Evolutionary conservation across 2,888 invertebrate species (phyloP).

Genomic region (Plebejus melissa): DNA sequence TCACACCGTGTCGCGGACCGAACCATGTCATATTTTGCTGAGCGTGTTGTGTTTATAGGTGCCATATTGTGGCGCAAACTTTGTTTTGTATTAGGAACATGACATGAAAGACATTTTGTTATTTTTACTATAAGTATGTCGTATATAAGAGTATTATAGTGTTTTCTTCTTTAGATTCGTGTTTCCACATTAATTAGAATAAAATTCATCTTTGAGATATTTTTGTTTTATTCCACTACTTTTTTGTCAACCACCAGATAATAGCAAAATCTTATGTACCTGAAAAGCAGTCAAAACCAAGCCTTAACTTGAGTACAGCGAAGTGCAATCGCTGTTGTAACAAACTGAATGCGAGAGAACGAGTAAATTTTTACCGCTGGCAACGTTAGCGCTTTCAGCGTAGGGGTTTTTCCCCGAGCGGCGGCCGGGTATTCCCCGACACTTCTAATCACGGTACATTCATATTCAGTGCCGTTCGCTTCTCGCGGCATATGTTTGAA

Average conservation of each 20-base stretch:
- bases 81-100: constrained; percentile 32
- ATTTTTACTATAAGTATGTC: constrained; percentile 73
- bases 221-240: constrained; percentile 53
- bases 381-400: neutral
- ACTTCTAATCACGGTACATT: neutral
- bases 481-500: neutral
- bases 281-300: neutral
- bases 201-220: constrained; percentile 71
- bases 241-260: neutral
- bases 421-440: neutral
- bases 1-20: constrained; percentile 34
- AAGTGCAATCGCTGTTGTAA: neutral
- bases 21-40: constrained; percentile 41
- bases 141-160: constrained; percentile 75
- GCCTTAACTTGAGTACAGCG: too few species aligned
- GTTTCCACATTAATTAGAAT: constrained; percentile 79
- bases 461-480: neutral
- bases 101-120: constrained; percentile 75
- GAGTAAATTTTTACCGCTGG: neutral
- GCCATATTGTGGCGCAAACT: constrained; percentile 45
- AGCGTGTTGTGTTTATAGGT: constrained; percentile 41
- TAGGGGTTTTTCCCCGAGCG: neutral
- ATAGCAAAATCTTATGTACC: too few species aligned
- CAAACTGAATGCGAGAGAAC: neutral
- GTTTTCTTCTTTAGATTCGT: constrained; percentile 79